These are phyloP conservation scores for Eupleurogrammus muticus DNA, from an alignment of 2,797 vertebrate species.

Conservation along the genomic window DNA sequence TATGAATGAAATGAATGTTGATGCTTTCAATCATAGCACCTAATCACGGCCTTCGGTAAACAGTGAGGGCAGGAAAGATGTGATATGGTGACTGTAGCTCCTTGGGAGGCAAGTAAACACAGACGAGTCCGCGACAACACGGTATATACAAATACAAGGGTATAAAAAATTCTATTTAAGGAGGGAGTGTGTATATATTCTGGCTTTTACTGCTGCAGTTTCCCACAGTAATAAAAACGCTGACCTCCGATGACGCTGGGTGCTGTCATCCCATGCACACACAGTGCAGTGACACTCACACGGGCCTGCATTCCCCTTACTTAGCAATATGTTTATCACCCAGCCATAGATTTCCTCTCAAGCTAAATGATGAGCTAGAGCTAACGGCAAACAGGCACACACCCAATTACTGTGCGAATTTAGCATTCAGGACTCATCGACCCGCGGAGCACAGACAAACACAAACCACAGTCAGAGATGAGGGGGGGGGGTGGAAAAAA, in stretches of 20 bases:
- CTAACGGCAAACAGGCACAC: constrained; percentile 43
- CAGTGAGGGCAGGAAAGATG: constrained; percentile 33
- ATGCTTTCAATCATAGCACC: constrained; percentile 68
- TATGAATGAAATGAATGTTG: constrained; percentile 78
- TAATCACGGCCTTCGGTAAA: constrained; percentile 73
- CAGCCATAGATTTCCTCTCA: constrained; percentile 62
- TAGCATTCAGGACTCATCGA: constrained; percentile 49
- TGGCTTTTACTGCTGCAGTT: neutral
- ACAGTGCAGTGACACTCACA: constrained; percentile 38
- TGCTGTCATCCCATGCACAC: constrained; percentile 38
- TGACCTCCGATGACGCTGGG: constrained; percentile 35
- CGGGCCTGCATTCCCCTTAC: constrained; percentile 46
- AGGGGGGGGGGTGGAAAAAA: neutral
- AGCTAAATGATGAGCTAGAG: constrained; percentile 45
- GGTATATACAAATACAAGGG: neutral
- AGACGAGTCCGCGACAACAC: constrained; percentile 9
- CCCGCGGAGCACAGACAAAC: constrained; percentile 32
- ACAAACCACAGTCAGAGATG: constrained; percentile 33
- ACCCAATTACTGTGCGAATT: constrained; percentile 42
- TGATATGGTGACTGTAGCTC: constrained; percentile 43
- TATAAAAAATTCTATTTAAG: neutral
- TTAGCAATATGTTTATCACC: constrained; percentile 68
- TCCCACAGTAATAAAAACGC: constrained; percentile 16
- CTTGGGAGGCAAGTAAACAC: constrained; percentile 31
- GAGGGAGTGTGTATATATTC: neutral